These are phyloP conservation scores for Xenopus borealis DNA, from an alignment of 2,113 vertebrate species.

Conservation along the genomic window DNA sequence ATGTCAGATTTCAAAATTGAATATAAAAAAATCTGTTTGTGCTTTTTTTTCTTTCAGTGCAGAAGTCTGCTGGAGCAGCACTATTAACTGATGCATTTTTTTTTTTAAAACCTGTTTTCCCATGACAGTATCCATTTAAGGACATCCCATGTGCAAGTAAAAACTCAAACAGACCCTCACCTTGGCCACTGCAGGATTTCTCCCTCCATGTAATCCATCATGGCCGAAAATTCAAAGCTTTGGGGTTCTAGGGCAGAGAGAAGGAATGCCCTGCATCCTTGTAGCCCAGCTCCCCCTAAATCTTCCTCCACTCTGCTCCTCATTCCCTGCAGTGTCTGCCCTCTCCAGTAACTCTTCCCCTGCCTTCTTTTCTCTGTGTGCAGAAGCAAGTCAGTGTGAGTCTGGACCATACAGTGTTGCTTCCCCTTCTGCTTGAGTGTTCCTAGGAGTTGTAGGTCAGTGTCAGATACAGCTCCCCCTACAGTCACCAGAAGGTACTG, in stretches of 20 bases:
- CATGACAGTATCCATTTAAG: too few relatives aligned
- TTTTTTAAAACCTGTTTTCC: too few relatives aligned
- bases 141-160: too few relatives aligned
- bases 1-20: too few relatives aligned
- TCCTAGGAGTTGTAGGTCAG: conserved; percentile 26
- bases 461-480: not conserved
- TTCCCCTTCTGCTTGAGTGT: conserved; percentile 23
- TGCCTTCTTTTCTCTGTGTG: conserved; percentile 42
- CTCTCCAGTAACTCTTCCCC: conserved; percentile 9
- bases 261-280: conserved; percentile 16
- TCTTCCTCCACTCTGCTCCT: conserved; percentile 1
- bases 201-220: conserved; percentile 39
- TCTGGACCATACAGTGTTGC: conserved; percentile 26
- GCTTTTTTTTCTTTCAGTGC: too few relatives aligned
- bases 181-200: conserved; percentile 43
- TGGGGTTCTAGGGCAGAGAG: conserved; percentile 38
- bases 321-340: conserved; percentile 1
- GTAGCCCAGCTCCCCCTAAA: conserved; percentile 2
- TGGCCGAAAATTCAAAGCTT: conserved; percentile 30
- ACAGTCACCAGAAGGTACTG: conserved; percentile 38
- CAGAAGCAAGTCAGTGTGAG: conserved; percentile 37
- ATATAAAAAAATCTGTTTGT: too few relatives aligned
- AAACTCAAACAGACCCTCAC: conserved; percentile 15
- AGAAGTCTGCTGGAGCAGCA: too few relatives aligned
- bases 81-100: too few relatives aligned